Evolutionary conservation across 1,140 invertebrate species (phyloP).

Genomic region (Pseudomyrmex sp.): DNA sequence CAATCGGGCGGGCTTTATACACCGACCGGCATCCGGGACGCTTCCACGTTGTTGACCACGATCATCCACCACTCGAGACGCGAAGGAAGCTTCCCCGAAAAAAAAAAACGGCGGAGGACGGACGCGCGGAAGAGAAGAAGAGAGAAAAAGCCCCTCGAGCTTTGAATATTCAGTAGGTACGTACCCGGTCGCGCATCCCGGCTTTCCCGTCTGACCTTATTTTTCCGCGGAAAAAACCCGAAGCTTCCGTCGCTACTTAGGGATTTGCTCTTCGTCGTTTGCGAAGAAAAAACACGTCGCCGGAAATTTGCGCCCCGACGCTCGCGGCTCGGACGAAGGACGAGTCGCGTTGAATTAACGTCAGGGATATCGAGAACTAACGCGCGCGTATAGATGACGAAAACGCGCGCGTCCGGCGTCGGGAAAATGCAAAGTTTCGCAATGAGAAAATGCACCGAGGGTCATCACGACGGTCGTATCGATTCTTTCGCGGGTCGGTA

Average conservation of each 20-base stretch:
- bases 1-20: constrained; percentile 70
- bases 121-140: constrained; percentile 33
- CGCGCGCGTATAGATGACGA: too few relatives aligned
- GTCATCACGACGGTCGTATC: constrained; percentile 28
- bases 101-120: constrained; percentile 57
- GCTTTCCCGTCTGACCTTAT: constrained; percentile 78
- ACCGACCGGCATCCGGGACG: constrained; percentile 66
- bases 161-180: constrained; percentile 84
- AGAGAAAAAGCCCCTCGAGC: constrained; percentile 77
- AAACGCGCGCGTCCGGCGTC: too few relatives aligned
- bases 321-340: constrained; percentile 2
- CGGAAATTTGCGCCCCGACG: constrained; percentile 42
- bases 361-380: too few relatives aligned
- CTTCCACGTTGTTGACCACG: constrained; percentile 78
- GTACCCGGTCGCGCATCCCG: constrained; percentile 67
- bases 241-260: constrained; percentile 47
- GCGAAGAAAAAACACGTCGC: constrained; percentile 25
- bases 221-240: constrained; percentile 66
- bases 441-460: background rate
- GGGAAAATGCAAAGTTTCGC: too few relatives aligned
- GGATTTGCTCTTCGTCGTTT: constrained; percentile 24
- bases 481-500: constrained; percentile 45
- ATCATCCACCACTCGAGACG: constrained; percentile 77
- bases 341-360: constrained; percentile 11
- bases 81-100: constrained; percentile 29